These are phyloP conservation scores for Himalopsyche tibetana DNA, from an alignment of 2,888 invertebrate genomes.

Conservation along the genomic window DNA sequence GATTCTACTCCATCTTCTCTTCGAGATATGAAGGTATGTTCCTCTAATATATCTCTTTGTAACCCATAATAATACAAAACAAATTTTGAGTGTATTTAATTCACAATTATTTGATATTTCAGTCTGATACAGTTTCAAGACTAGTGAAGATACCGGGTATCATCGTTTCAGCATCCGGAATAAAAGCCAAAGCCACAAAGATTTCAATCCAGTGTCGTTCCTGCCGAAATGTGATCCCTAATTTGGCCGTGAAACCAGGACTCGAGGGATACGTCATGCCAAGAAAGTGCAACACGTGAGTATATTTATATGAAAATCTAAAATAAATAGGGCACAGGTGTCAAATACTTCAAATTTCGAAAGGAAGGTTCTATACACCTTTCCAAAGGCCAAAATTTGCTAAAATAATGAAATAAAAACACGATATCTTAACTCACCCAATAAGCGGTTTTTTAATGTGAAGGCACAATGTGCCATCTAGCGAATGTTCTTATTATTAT, in stretches of 20 bases:
- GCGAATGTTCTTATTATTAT: too few species aligned
- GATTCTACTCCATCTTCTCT: slow-evolving; percentile 89
- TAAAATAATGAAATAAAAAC: too few species aligned
- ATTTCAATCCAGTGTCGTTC: slow-evolving; percentile 97
- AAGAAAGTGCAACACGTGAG: slow-evolving; percentile 94
- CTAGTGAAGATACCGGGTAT: slow-evolving; percentile 98
- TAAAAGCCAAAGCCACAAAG: slow-evolving; percentile 95
- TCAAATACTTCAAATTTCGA: too few species aligned
- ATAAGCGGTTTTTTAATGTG: too few species aligned
- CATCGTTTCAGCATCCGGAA: slow-evolving; percentile 93
- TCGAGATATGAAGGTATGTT: slow-evolving; percentile 87
- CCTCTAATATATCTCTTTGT: not conserved
- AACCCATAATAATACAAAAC: not conserved
- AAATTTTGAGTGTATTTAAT: not conserved
- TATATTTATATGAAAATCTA: slow-evolving; percentile 64
- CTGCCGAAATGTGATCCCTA: slow-evolving; percentile 92
- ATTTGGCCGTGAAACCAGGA: slow-evolving; percentile 94
- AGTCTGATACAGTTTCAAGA: slow-evolving; percentile 95
- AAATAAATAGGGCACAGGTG: too few species aligned
- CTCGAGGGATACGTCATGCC: slow-evolving; percentile 97
- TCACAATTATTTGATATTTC: slow-evolving; percentile 68
- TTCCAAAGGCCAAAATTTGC: too few species aligned
- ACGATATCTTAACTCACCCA: too few species aligned
- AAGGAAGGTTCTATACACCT: too few species aligned
- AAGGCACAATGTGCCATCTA: too few species aligned